Percentiles rank a stretch among this genome's conserved stretches.
Evolutionary conservation across 2,797 vertebrate genomes (phyloP).

Genomic region (Chaetophractus vellerosus): DNA sequence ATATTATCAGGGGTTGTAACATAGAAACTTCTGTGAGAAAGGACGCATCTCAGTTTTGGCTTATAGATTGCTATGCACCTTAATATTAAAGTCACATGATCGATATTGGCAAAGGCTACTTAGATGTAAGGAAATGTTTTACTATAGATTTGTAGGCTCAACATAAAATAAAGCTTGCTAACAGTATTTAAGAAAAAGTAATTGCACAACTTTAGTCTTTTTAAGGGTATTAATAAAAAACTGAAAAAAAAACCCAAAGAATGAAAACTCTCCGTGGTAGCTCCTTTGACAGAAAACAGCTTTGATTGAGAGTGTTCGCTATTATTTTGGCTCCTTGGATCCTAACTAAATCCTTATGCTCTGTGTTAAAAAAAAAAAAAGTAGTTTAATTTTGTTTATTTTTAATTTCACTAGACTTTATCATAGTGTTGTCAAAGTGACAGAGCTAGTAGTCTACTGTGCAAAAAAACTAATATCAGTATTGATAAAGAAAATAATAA

Average conservation of each 20-base stretch:
- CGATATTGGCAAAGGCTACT: background rate
- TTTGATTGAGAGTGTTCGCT: background rate
- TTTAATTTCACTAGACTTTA: constrained; percentile 30
- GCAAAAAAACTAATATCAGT: background rate
- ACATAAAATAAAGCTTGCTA: background rate
- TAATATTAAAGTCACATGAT: background rate
- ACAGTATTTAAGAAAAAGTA: background rate
- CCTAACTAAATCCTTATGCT: background rate
- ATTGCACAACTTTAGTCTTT: background rate
- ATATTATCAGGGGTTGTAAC: constrained; percentile 68
- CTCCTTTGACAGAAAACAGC: background rate
- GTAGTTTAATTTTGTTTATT: background rate
- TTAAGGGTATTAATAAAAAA: background rate
- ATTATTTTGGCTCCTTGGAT: background rate
- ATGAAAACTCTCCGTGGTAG: background rate
- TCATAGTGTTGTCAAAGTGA: constrained; percentile 13
- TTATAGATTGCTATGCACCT: background rate
- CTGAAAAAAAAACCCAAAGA: background rate
- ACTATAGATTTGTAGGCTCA: background rate
- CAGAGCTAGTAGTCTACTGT: background rate
- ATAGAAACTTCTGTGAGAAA: constrained; percentile 26
- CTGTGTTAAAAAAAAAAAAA: background rate
- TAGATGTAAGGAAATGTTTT: background rate
- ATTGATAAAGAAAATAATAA: background rate
- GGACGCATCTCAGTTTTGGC: background rate